A percentile compares a stretch with the other conserved stretches of the same genome.
Evolutionary conservation across 2,113 vertebrate species (phyloP).

Genomic region (Coturnix japonica): DNA sequence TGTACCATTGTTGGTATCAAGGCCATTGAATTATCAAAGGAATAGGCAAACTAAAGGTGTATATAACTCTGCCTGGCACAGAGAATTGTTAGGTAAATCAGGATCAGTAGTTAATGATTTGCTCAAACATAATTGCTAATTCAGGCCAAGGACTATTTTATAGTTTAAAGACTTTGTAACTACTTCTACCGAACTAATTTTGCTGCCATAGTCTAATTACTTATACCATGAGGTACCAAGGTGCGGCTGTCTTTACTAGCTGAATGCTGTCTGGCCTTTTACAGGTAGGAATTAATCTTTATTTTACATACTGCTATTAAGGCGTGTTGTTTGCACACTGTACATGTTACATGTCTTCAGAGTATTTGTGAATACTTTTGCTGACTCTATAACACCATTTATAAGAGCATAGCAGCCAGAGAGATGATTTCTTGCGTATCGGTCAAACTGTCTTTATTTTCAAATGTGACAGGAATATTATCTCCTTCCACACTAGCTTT

Average conservation of each 20-base stretch:
- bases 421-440: background rate
- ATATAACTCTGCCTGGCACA: background rate
- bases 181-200: background rate
- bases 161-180: background rate
- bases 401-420: background rate
- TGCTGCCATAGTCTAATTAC: background rate
- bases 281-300: background rate
- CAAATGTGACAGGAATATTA: background rate
- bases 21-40: background rate
- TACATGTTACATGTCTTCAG: background rate
- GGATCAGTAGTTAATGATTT: background rate
- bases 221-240: background rate
- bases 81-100: background rate
- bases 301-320: background rate
- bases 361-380: background rate
- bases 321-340: background rate
- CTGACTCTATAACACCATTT: background rate
- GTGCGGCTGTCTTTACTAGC: background rate
- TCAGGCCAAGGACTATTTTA: background rate
- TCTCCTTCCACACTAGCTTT: background rate
- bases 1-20: accelerated
- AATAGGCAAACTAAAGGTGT: background rate
- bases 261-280: background rate
- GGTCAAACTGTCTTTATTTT: background rate
- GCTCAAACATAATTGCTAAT: background rate